Conservation (phyloP, 1,140 invertebrate genomes). For the Orchestia grillus region DNA sequence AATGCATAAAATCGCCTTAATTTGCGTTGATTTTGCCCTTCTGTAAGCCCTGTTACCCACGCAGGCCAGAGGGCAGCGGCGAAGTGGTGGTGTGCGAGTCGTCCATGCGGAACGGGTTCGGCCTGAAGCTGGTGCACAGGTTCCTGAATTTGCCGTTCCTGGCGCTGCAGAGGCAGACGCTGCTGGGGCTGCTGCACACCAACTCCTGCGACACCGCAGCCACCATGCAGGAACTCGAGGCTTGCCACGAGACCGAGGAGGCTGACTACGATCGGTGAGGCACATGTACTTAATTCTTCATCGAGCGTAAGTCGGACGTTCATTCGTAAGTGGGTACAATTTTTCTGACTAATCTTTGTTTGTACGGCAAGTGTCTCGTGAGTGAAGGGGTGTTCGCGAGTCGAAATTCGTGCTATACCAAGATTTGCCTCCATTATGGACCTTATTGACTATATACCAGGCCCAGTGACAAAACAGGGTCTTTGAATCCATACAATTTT, state of each 20-base stretch:
- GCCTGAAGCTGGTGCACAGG: conserved; percentile 92
- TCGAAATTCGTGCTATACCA: too few species aligned
- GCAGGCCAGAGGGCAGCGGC: conserved; percentile 74
- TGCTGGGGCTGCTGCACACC: conserved; percentile 88
- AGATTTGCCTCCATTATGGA: too few species aligned
- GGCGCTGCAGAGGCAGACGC: conserved; percentile 88
- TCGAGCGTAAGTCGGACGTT: too few species aligned
- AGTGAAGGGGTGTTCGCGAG: too few species aligned
- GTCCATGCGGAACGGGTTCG: conserved; percentile 97
- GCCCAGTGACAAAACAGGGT: too few species aligned
- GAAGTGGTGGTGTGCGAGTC: conserved; percentile 90
- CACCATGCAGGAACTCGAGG: conserved; percentile 86
- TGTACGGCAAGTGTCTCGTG: too few species aligned
- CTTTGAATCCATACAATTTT: too few species aligned
- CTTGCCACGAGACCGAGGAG: conserved; percentile 87
- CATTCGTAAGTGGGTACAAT: too few species aligned
- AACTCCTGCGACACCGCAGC: conserved; percentile 87
- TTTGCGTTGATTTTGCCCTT: too few species aligned
- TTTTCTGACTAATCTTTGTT: too few species aligned
- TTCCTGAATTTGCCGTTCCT: conserved; percentile 97
- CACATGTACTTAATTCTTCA: neutral
- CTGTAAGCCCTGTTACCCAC: too few species aligned
- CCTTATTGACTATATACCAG: too few species aligned
- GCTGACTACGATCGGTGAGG: conserved; percentile 87
- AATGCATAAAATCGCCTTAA: neutral